These are phyloP conservation scores for Fragum sueziense DNA, from an alignment of 2,888 invertebrate genomes.

Conservation along the genomic window DNA sequence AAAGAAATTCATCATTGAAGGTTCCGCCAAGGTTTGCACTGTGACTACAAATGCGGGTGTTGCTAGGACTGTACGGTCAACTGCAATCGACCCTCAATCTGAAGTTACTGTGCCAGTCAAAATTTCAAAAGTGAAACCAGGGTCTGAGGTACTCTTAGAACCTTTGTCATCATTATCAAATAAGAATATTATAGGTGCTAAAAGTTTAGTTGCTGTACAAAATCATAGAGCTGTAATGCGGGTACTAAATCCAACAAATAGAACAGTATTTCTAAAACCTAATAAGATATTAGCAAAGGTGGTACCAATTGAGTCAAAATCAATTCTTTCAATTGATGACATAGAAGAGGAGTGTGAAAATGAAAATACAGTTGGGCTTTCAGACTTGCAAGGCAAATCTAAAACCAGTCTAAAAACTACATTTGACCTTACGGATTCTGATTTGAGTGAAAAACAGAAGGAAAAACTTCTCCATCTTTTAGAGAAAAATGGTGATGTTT, in stretches of 20 bases:
- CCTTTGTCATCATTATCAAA: conserved; percentile 6
- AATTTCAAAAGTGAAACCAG: too few relatives aligned
- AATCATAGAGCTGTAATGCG: not conserved
- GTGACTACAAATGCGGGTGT: conserved; percentile 21
- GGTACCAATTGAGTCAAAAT: not conserved
- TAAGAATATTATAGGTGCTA: conserved; percentile 7
- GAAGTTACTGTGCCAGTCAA: conserved; percentile 25
- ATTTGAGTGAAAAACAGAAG: not conserved
- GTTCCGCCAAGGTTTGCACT: too few relatives aligned
- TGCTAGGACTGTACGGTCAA: conserved; percentile 29
- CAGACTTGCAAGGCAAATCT: not conserved
- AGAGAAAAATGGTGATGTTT: conserved; percentile 39
- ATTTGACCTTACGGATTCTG: not conserved
- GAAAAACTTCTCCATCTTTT: conserved; percentile 25
- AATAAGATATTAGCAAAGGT: not conserved
- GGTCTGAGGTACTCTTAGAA: conserved; percentile 32
- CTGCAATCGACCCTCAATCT: conserved; percentile 19
- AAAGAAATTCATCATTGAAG: conserved; percentile 24
- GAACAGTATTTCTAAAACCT: not conserved
- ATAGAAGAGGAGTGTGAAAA: not conserved
- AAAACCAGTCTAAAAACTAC: not conserved
- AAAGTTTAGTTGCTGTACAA: not conserved
- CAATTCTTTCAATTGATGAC: not conserved
- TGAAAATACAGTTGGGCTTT: not conserved
- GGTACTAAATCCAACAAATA: conserved; percentile 13